A percentile compares a stretch with the other conserved stretches of the same genome.
Conservation (phyloP, 2,797 vertebrate genomes). For the Pitangus sulphuratus region DNA sequence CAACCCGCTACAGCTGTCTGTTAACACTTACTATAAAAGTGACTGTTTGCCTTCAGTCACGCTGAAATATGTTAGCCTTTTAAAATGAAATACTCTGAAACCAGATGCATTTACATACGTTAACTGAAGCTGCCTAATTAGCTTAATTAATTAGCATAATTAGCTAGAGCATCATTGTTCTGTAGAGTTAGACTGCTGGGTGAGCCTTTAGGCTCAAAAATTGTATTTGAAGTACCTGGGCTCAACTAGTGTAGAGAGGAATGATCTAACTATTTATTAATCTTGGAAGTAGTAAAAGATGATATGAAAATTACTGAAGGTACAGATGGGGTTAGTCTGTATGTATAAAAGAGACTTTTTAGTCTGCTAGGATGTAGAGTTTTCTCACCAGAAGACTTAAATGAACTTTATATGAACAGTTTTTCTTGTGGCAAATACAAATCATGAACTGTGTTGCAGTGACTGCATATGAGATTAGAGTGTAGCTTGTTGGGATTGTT, state of each 20-base stretch:
- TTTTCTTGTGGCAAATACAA: background rate
- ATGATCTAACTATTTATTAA: background rate
- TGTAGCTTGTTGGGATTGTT: background rate
- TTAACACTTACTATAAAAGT: background rate
- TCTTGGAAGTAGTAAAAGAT: background rate
- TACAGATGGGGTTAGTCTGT: background rate
- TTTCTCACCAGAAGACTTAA: background rate
- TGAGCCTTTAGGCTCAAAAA: background rate
- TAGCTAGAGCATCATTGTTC: constrained; percentile 11
- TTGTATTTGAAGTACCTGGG: background rate
- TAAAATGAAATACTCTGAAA: constrained; percentile 30
- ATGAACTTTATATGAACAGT: background rate
- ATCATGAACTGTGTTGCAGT: background rate
- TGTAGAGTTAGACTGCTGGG: background rate
- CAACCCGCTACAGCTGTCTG: background rate
- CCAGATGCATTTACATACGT: constrained; percentile 10
- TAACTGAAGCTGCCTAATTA: constrained; percentile 34
- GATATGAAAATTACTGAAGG: background rate
- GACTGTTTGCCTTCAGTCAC: background rate
- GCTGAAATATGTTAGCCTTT: constrained; percentile 19
- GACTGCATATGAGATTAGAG: background rate
- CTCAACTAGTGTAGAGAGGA: background rate
- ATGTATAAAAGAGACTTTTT: background rate
- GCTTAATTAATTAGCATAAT: constrained; percentile 42
- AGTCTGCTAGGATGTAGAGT: background rate